Evolutionary conservation across 2,797 vertebrate genomes (phyloP).

Genomic region (Pangasius larnaudii): DNA sequence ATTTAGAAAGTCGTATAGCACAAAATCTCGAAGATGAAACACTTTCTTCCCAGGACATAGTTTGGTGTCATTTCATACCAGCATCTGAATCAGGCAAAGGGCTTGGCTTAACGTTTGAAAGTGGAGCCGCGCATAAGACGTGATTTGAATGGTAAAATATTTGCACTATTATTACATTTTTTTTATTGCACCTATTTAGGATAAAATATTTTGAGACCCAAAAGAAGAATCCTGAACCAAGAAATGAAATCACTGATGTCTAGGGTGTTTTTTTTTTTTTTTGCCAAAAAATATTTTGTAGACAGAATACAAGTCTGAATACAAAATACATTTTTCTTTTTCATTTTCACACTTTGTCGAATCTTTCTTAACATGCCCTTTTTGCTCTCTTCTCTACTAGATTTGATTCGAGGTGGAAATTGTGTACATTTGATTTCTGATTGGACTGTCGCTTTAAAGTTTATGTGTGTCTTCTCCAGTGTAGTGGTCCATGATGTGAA

Average conservation of each 20-base stretch:
- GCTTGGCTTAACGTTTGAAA: background rate
- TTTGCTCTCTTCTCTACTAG: background rate
- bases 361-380: background rate
- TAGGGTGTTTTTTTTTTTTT: background rate
- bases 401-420: background rate
- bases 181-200: background rate
- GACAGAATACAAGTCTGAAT: background rate
- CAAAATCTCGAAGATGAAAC: background rate
- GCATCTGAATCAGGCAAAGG: background rate
- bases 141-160: background rate
- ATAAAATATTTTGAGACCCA: background rate
- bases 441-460: slow-evolving; percentile 4
- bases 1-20: background rate
- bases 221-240: background rate
- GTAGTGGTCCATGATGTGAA: slow-evolving; percentile 29
- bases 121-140: background rate
- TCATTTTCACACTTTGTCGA: background rate
- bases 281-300: background rate
- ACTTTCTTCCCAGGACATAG: background rate
- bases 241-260: background rate
- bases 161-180: background rate
- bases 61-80: background rate
- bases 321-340: background rate
- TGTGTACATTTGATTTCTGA: background rate
- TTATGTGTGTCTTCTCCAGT: background rate